Evolutionary conservation across 2,797 vertebrate species (phyloP).

Genomic region (Sebastes steindachneri): DNA sequence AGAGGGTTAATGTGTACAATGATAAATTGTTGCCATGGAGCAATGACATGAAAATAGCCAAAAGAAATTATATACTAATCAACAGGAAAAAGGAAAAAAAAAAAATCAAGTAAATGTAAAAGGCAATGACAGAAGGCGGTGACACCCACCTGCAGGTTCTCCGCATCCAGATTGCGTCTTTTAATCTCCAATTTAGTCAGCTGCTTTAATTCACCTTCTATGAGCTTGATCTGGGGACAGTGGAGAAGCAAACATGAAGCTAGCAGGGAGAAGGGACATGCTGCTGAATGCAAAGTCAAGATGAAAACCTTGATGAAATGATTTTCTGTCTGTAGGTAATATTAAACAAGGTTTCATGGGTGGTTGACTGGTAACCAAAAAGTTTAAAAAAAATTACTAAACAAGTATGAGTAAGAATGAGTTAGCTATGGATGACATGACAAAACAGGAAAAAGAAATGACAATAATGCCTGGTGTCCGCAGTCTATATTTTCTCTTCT

Average conservation of each 20-base stretch:
- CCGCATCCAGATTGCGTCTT: constrained; percentile 93
- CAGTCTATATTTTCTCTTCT: neutral
- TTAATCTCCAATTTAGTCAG: constrained; percentile 98
- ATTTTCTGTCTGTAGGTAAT: neutral
- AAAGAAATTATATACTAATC: neutral
- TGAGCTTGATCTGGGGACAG: constrained; percentile 97
- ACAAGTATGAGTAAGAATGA: neutral
- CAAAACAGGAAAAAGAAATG: neutral
- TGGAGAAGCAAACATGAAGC: constrained; percentile 79
- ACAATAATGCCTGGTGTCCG: neutral
- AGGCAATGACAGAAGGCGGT: constrained; percentile 35
- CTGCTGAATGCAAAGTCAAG: constrained; percentile 17
- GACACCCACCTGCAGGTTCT: constrained; percentile 94
- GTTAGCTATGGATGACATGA: neutral
- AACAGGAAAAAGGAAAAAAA: neutral
- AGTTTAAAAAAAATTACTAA: neutral
- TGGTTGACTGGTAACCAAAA: neutral
- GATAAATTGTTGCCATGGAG: constrained; percentile 19
- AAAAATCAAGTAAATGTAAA: neutral
- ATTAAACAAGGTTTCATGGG: neutral
- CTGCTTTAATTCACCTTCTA: constrained; percentile 98
- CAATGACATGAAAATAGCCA: constrained; percentile 43
- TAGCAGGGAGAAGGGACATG: constrained; percentile 35
- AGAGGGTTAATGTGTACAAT: neutral
- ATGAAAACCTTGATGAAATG: constrained; percentile 31